Evolutionary conservation across 2,797 vertebrate species (phyloP).

Genomic region (Chiroxiphia lanceolata): DNA sequence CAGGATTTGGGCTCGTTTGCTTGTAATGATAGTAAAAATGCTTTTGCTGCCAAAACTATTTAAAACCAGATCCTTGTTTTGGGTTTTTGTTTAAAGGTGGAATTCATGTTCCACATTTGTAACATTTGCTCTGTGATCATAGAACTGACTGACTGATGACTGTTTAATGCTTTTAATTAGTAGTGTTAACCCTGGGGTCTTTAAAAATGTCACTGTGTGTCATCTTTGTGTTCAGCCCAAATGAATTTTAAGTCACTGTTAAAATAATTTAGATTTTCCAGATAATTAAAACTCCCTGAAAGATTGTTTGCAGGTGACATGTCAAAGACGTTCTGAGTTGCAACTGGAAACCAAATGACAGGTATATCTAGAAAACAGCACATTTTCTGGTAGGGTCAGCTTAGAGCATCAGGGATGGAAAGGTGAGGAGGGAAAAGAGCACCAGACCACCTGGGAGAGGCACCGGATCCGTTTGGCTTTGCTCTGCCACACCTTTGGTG

Average conservation of each 20-base stretch:
- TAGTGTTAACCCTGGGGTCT: constrained; percentile 4
- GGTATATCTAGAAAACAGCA: not conserved
- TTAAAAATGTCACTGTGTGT: not conserved
- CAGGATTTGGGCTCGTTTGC: not conserved
- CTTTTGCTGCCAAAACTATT: not conserved
- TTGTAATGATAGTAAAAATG: not conserved
- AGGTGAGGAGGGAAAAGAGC: not conserved
- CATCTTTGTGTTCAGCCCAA: not conserved
- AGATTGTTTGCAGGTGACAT: not conserved
- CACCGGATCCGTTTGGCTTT: accelerated
- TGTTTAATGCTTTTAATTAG: not conserved
- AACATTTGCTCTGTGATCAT: not conserved
- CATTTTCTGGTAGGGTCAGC: not conserved
- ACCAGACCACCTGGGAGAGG: not conserved
- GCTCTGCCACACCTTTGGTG: not conserved
- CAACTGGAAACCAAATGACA: not conserved
- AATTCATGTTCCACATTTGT: not conserved
- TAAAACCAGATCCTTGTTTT: not conserved
- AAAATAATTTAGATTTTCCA: not conserved
- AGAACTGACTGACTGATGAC: not conserved
- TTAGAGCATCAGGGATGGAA: not conserved
- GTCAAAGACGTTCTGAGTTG: not conserved
- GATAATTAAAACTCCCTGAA: not conserved
- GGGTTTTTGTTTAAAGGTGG: not conserved
- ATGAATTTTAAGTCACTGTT: not conserved